Evolutionary conservation across 2,888 invertebrate species (phyloP), one percentile per base, ranked within the genome.

Genomic region (Kryphioiulus occultus): DNA sequence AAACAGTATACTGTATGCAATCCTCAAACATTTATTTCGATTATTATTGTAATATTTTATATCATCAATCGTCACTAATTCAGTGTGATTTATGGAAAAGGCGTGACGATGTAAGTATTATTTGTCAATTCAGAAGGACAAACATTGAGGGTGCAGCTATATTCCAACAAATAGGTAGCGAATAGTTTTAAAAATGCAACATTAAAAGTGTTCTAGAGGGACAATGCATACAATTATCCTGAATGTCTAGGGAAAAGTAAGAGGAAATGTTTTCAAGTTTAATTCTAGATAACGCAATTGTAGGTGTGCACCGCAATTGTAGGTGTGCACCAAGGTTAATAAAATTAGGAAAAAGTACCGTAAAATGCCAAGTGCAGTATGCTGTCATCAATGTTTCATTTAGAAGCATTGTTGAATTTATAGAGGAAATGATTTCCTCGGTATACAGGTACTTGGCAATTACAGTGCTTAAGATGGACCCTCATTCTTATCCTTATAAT

Each of bases 281-380:
- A 68, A 26, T 68, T 68, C 26, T 53, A 7, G 19, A 53, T 15
- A 53, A 68, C 35, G 35, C 35, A 35, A 35, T 35, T 35, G 35
- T 35, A 35, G 35, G 35, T 35, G 35, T 35, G 35, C 26, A n/a
- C n/a, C 12, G 22, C 59, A 59, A 59, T 59, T 59, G 59, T 59
- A 22, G 68, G 68, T 26, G 10, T 68, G 26, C 15, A 68, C 68
- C 68, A 68, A 68, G 26, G 68, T 68, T 26, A 68, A 10, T 26
- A 68, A 68, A 68, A 68, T 68, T 68, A 68, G 26, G 12, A 26
- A n/a, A 68, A 68, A 68, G 68, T 68, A 68, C 68, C 68, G 68
- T 68, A 68, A 68, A 68, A 53, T 68, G n/a, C 0, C 22, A 22
- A 22, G 59, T 59, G 19, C 47, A 47, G 15, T 47, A 47, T n/a